Percentiles rank a stretch among this genome's conserved stretches.
Evolutionary conservation across 2,113 vertebrate genomes (phyloP).

Genomic region (Cichladusa arquata): DNA sequence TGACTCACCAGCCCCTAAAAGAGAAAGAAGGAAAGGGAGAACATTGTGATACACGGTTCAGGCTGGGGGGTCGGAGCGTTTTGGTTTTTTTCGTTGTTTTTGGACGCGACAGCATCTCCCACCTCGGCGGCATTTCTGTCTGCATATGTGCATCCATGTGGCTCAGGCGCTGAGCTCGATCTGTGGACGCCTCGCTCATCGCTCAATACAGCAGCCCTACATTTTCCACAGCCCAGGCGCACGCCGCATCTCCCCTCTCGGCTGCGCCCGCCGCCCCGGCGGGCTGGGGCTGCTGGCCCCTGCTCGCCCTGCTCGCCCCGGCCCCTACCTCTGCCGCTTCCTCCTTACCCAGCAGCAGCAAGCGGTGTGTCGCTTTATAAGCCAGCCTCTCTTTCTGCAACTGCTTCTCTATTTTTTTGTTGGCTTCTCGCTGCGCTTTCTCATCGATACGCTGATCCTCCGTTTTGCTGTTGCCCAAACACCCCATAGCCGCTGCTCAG

Average conservation of each 20-base stretch:
- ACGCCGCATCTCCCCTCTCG: neutral
- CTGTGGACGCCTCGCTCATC: neutral
- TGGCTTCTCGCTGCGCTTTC: slow-evolving; percentile 95
- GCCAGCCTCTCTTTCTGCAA: slow-evolving; percentile 94
- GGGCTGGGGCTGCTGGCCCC: slow-evolving; percentile 53
- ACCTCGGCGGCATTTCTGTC: neutral
- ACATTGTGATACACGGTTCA: neutral
- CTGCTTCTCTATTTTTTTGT: slow-evolving; percentile 99
- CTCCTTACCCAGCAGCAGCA: slow-evolving; percentile 93
- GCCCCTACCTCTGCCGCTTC: neutral
- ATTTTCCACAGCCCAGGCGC: neutral
- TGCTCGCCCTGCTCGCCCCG: neutral
- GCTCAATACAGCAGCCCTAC: neutral
- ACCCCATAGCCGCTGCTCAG: slow-evolving; percentile 85
- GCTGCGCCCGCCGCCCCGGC: slow-evolving; percentile 66
- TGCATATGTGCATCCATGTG: slow-evolving; percentile 29
- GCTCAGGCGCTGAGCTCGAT: neutral
- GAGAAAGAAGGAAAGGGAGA: slow-evolving; percentile 61
- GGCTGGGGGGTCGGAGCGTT: neutral
- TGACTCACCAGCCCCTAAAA: slow-evolving; percentile 95
- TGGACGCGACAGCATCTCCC: slow-evolving; percentile 30
- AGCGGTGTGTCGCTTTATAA: slow-evolving; percentile 96
- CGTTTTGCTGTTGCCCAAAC: slow-evolving; percentile 98
- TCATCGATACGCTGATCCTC: slow-evolving; percentile 98
- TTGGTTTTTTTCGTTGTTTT: neutral